Percentiles rank a stretch among this genome's conserved stretches.
phyloP scores from a whole-genome alignment of 2,888 invertebrate genomes.

The Polietes domitor region DNA sequence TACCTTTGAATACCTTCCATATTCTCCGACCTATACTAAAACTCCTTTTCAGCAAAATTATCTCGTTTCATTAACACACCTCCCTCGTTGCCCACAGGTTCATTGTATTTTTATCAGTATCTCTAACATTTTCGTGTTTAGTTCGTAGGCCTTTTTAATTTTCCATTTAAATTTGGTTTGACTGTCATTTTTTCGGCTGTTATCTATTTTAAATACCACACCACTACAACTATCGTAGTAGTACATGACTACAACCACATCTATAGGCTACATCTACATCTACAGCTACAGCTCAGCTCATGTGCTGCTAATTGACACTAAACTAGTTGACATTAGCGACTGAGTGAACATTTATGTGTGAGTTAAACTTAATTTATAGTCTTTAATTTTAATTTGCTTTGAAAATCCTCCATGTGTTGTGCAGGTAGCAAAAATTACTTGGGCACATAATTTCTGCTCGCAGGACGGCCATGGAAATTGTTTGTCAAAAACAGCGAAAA shows the following conservation, averaged over 20 bases:
- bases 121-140: background rate
- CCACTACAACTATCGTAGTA: background rate
- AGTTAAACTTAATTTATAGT: slow-evolving; percentile 22
- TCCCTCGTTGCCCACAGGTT: background rate
- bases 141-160: background rate
- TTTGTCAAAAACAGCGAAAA: background rate
- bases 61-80: too few species aligned
- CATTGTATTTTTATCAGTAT: background rate
- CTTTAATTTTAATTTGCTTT: slow-evolving; percentile 27
- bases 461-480: background rate
- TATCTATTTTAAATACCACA: background rate
- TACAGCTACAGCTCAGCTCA: slow-evolving; percentile 13
- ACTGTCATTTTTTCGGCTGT: background rate
- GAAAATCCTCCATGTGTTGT: background rate
- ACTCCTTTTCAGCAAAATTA: too few species aligned
- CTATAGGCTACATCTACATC: background rate
- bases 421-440: background rate
- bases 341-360: background rate
- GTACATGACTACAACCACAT: background rate
- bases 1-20: too few species aligned
- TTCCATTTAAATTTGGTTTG: slow-evolving; percentile 10
- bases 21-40: too few species aligned
- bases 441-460: background rate
- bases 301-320: slow-evolving; percentile 53
- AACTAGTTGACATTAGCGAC: slow-evolving; percentile 29